Evolutionary conservation across 2,797 vertebrate genomes (phyloP), one percentile per base, ranked within the genome.

Genomic region (Myotis pilosus): DNA sequence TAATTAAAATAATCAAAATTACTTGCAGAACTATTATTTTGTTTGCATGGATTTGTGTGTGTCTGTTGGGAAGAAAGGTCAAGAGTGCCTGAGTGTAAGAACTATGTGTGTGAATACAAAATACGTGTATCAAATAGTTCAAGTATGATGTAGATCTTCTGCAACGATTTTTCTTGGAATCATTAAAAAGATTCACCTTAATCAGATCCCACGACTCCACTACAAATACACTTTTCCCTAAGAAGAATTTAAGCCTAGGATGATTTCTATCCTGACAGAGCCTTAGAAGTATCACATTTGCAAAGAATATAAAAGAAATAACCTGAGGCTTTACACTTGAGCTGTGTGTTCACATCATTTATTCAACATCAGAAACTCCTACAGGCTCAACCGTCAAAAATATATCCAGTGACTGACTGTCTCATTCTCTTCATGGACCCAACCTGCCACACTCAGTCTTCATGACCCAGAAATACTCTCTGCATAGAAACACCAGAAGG

Each of bases 1-100:
- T 88, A 91, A 71, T 89, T 85, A 91, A 95, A 97, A 92, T 95
- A 96, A 94, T 51, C 64, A 91, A 93, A 92, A 79, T 92, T 96
- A 68, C 82, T 95, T 96, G 89, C 76, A 57, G 85, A 72, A 72
- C 41, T 91, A 84, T 88, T n/a, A 62, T 22, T 55, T 57, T 78
- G 57, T 91, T 87, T 72, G 25, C 13, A 41, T 47, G 33, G 9
- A 55, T 82, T 47, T 80, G 23, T 80, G 36, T 89, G 20, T 72
- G 15, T 87, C 60, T 88, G 2, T 71, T 41, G 13, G 62, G 76
- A 89, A 89, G 20, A 81, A 38, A 49, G 79, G 19, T 79, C 8
- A 76, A 60, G 53, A 49, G 20, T 60, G 36, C 23, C 60, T 25
- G 1, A 84, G 25, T 71, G 41, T 44, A 44, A 78, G n/a, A 75